phyloP scores from a whole-genome alignment of 2,888 invertebrate genomes.

The Glyphotaelius pellucidus region DNA sequence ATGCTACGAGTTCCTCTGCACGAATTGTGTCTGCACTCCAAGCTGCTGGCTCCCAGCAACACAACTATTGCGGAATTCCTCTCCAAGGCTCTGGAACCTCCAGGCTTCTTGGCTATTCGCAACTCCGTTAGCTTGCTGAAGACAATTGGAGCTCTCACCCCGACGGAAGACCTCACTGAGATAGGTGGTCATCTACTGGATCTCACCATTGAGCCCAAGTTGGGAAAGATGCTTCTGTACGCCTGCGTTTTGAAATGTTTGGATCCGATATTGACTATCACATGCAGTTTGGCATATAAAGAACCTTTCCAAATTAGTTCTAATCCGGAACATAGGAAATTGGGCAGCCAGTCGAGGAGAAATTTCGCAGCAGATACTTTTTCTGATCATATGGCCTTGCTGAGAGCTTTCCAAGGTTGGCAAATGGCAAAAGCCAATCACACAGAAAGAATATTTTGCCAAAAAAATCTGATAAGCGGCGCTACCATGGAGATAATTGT shows the following conservation, averaged over 20 bases:
- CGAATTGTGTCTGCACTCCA: constrained; percentile 92
- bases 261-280: constrained; percentile 94
- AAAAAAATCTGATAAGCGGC: constrained; percentile 85
- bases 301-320: constrained; percentile 89
- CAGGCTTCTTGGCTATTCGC: constrained; percentile 85
- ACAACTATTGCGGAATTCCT: constrained; percentile 90
- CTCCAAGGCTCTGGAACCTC: constrained; percentile 90
- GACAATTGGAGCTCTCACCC: constrained; percentile 90
- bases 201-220: constrained; percentile 92
- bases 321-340: constrained; percentile 81
- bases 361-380: constrained; percentile 85
- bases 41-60: constrained; percentile 86
- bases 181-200: constrained; percentile 94
- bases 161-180: constrained; percentile 91
- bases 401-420: constrained; percentile 88
- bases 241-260: constrained; percentile 94
- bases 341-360: constrained; percentile 80
- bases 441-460: constrained; percentile 84
- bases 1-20: constrained; percentile 92
- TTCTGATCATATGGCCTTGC: constrained; percentile 93
- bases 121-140: constrained; percentile 84
- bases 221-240: constrained; percentile 95
- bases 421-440: constrained; percentile 80
- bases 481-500: constrained; percentile 94
- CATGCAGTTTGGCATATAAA: constrained; percentile 87